Evolutionary conservation across 2,888 invertebrate species (phyloP), one percentile per base, ranked within the genome.

Genomic region (Eudemis profundana): DNA sequence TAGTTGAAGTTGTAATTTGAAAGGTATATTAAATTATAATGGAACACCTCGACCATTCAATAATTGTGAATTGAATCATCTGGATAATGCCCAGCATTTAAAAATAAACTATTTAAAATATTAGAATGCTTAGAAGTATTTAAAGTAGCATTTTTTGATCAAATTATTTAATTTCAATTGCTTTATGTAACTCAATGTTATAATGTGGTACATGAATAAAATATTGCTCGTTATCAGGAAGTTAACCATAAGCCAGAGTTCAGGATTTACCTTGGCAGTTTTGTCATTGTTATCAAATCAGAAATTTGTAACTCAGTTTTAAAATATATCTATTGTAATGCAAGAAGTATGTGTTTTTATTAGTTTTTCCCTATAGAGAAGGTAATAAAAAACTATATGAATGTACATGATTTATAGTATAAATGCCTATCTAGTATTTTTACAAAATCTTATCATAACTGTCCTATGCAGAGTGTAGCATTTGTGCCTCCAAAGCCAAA

Each of bases 401-500:
- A 8, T 53, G 2, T 8, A 33, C 7, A 8, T 33, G 5, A 21
- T 46, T 12, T 50, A 29, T 19, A 0, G 12, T 27, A 27, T 50
- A 33, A 56, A 53, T 49, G 33, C 38, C 15, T 49, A 21, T 21
- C 53, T 19, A 17, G 44, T 23, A 44, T 14, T 44, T 46, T 19
- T 38, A 56, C 8, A 7, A 51, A 19, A 54, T 65, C 15, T 44
- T 36, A 54, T 54, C 50, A 59, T 59, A 64, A 53, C 10, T 89
- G 82, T 60, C 91, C 89, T 74, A 94, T 91, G 86, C 97, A 97
- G 42, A 98, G 90, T 64, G 96, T 95, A 21, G 98, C 98, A 93
- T 99, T 99, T 2, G 99, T 99, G 46, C 99, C 99, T 61, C 99
- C 99, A 93, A 99, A 99, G 4, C 99, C 99, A 93, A 99, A 99